Evolutionary conservation across 2,888 invertebrate species (phyloP).

Genomic region (Girardia tigrina): DNA sequence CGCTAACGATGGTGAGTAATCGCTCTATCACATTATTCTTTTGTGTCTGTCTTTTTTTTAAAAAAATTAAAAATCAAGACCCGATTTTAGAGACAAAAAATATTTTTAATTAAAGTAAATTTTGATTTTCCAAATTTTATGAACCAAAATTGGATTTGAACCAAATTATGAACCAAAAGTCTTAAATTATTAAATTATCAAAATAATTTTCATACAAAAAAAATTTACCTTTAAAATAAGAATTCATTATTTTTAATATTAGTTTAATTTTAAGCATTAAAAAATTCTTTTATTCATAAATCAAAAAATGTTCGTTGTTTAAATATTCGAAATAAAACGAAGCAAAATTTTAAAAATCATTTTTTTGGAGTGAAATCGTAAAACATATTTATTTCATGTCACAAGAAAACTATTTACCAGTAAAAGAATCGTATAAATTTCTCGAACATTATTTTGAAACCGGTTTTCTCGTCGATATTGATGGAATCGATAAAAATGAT

Average conservation of each 20-base stretch:
- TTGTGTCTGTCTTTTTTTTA: too few species aligned
- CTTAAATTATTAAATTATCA: too few species aligned
- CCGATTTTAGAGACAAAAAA: too few species aligned
- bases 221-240: not conserved
- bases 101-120: too few species aligned
- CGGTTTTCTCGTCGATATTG: not conserved
- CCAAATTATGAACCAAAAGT: too few species aligned
- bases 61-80: too few species aligned
- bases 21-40: not conserved
- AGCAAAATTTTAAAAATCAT: not conserved
- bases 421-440: not conserved
- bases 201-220: too few species aligned
- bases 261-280: too few species aligned
- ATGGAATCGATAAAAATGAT: not conserved
- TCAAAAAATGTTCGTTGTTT: not conserved
- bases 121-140: too few species aligned
- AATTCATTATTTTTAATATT: too few species aligned
- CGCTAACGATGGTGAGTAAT: not conserved
- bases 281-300: not conserved
- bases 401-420: not conserved
- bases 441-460: conserved; percentile 7
- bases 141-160: too few species aligned
- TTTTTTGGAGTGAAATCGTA: not conserved
- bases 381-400: too few species aligned
- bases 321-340: not conserved